phyloP scores from a whole-genome alignment of 2,113 vertebrate genomes.

The Ursus arctos region DNA sequence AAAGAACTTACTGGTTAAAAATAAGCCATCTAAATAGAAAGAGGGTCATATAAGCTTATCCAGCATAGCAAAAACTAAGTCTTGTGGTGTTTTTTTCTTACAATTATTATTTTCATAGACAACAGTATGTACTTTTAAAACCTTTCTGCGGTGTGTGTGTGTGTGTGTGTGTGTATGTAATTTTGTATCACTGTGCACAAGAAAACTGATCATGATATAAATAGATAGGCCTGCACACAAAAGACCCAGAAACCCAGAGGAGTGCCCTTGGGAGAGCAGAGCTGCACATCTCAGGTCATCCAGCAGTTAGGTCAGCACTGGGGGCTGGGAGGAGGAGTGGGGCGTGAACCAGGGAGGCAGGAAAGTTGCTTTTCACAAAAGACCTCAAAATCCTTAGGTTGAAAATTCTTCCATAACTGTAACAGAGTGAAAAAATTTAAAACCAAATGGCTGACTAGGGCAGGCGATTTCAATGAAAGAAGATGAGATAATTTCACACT shows the following conservation, averaged over 20 bases:
- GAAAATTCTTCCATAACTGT: not conserved
- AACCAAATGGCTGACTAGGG: not conserved
- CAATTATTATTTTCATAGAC: constrained; percentile 7
- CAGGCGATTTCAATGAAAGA: not conserved
- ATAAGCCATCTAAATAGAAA: not conserved
- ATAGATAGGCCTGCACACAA: no score
- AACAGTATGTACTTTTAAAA: not conserved
- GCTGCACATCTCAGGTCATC: no score
- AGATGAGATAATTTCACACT: not conserved
- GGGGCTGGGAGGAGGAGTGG: not conserved
- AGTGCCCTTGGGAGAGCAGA: not conserved
- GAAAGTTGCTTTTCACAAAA: not conserved
- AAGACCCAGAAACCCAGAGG: not conserved
- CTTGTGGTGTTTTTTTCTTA: not conserved
- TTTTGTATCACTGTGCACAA: not conserved
- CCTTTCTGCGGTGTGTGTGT: not conserved
- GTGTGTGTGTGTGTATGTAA: not conserved
- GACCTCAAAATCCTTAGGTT: not conserved
- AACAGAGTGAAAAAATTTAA: not conserved
- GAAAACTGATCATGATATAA: not conserved
- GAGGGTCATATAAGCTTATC: not conserved
- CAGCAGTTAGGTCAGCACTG: not conserved
- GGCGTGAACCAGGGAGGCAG: not conserved
- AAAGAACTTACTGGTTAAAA: not conserved
- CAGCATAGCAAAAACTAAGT: not conserved